These are phyloP conservation scores for Patagioenas fasciata DNA, from an alignment of 2,113 vertebrate genomes.

Conservation along the genomic window DNA sequence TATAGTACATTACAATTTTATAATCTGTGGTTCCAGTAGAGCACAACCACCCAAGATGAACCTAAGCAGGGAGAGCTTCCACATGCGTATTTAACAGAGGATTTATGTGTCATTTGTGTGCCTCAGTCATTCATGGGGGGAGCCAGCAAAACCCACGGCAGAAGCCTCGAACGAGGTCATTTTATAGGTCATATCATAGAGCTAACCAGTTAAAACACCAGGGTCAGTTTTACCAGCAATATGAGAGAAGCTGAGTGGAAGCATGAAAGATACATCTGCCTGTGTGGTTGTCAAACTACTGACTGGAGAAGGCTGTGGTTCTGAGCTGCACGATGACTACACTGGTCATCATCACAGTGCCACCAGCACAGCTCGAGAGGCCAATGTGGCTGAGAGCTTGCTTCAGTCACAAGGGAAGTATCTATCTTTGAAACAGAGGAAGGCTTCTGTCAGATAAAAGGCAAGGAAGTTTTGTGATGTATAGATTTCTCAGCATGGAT, in stretches of 20 bases:
- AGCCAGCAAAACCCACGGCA: background rate
- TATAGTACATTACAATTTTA: background rate
- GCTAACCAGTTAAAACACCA: background rate
- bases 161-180: background rate
- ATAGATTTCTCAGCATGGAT: background rate
- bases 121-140: background rate
- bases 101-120: background rate
- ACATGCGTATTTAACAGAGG: background rate
- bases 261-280: background rate
- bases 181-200: background rate
- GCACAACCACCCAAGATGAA: background rate
- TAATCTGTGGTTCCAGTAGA: background rate
- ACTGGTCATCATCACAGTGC: background rate
- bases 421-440: background rate
- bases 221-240: background rate
- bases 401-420: background rate
- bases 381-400: background rate
- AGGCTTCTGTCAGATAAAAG: background rate
- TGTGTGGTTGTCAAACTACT: background rate
- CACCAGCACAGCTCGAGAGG: background rate
- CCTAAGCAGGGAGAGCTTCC: background rate
- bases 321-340: accelerated
- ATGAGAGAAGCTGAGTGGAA: background rate
- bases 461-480: background rate
- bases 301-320: background rate